Base-by-base conservation (phyloP, 2,888 invertebrate genomes). In the Argyresthia goedartella region DNA sequence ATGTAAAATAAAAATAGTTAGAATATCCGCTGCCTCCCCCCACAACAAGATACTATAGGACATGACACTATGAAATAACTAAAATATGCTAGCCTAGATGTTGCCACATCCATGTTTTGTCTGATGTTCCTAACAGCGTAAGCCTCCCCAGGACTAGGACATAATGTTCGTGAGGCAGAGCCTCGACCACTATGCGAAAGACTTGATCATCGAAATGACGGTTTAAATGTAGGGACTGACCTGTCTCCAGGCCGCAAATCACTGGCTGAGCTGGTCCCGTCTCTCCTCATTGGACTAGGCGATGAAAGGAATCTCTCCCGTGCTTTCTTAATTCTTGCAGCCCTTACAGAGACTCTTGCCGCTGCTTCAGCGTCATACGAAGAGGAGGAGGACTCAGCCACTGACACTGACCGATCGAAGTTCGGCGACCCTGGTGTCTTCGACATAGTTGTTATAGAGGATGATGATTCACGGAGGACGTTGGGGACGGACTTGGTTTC, bases 231-330 rank as follows among this genome's bases (percentile, higher is more conserved):
- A 25, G 25, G n/a, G 11, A 15, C 63, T 46, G 49, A 86, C 86
- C 86, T 74, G 57, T 86, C 84, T 35, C 73, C 80, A 53, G 81
- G 78, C 50, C 84, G 73, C 54, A 86, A 65, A 58, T 86, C 86
- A 54, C 71, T 81, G 0, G 81, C 76, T 7, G 86, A 86, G 57
- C 79, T 84, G 0, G 82, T 85, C 1, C 82, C 82, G 53, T 85
- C 84, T 41, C 81, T 63, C 55, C 85, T 71, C 73, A 84, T 80
- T 0, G 80, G 72, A 11, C 69, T 70, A n/a, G 80, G 73, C 0
- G 88, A 82, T 0, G 88, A 81, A 10, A 94, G 67, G 60, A 94
- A 94, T 58, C 90, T 91, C 60, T 94, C 93, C 63, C 92, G 91
- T 0, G 94, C 94, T 54, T 88, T 89, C 58, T 90, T 88, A 9